Evolutionary conservation across 2,888 invertebrate genomes (phyloP), one percentile per base, ranked within the genome.

Genomic region (Standfussiana lucernea): DNA sequence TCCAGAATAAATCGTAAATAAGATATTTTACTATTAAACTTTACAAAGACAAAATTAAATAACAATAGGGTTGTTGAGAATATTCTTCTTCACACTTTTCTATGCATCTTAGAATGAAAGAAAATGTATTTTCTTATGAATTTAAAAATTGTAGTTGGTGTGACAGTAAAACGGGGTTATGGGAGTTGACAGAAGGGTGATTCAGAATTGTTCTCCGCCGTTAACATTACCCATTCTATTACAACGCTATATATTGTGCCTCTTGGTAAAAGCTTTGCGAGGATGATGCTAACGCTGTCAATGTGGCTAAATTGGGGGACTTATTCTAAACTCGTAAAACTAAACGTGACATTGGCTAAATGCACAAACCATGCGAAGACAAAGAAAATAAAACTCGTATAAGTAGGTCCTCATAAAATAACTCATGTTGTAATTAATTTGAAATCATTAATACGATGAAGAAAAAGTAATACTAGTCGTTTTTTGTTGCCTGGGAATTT

Each of bases 41-140:
- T 59, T 15, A 68, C 35, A 18, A 47, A 75, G 2, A 32, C 32
- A 77, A n/a, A n/a, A n/a, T n/a, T n/a, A n/a, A 53, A 50, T 24
- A 24, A 67, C 37, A 21, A n/a, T 40, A 32, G 21, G 32, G 32
- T 24, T 61, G 6, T 24, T 15, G 40, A 40, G 28, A 70, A 40
- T 69, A 62, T 61, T 24, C n/a, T n/a, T 0, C n/a, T n/a, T n/a
- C n/a, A 61, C 10, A 61, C 21, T 61, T 32, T 62, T 62, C 15
- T 2, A 47, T 35, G 8, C 28, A n/a, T 28, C 21, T 24, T 37
- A 24, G 1, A 24, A 40, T 42, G 61, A 61, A 70, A 40, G 42
- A 42, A 62, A n/a, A 53, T 53, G 53, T 53, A n/a, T 53, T 53
- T 5, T 13, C 5, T n/a, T 53, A 53, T n/a, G 13, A 53, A 53